phyloP scores from a whole-genome alignment of 92 coral and sea anemone species.

The Porites divaricata region DNA sequence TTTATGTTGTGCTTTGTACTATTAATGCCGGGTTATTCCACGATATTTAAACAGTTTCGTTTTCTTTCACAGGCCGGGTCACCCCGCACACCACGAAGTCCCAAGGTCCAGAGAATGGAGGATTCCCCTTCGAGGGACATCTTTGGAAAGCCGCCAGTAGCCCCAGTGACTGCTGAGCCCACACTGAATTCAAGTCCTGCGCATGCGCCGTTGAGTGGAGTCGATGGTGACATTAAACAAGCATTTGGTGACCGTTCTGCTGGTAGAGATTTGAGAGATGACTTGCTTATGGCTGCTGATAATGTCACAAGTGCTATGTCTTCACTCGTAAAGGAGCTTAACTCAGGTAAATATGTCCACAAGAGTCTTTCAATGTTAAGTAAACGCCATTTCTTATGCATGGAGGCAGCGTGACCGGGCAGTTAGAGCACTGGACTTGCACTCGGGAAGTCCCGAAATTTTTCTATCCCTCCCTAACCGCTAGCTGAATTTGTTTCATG shows the following conservation, averaged over 20 bases:
- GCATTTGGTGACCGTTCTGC: constrained; percentile 82
- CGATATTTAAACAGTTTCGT: background rate
- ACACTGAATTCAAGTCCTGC: constrained; percentile 67
- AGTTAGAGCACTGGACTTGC: too few relatives aligned
- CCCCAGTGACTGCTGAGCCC: constrained; percentile 65
- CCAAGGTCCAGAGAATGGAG: constrained; percentile 69
- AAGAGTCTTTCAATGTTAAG: background rate
- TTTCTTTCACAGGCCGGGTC: constrained; percentile 87
- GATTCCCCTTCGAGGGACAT: constrained; percentile 52
- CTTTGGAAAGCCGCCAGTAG: constrained; percentile 57
- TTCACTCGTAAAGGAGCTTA: constrained; percentile 92
- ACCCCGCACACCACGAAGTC: constrained; percentile 84
- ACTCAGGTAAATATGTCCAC: constrained; percentile 76
- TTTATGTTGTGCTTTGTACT: too few relatives aligned
- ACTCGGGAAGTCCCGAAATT: too few relatives aligned
- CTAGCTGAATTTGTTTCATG: too few relatives aligned
- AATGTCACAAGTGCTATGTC: constrained; percentile 99
- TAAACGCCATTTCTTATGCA: too few relatives aligned
- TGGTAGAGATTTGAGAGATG: constrained; percentile 84
- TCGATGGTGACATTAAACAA: constrained; percentile 89
- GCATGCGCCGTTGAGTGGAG: constrained; percentile 79
- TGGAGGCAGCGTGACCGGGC: too few relatives aligned
- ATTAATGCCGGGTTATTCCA: too few relatives aligned
- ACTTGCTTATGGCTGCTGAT: constrained; percentile 94
- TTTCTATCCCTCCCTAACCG: too few relatives aligned